Evolutionary conservation across 2,113 vertebrate genomes (phyloP).

Genomic region (Scomber colias): DNA sequence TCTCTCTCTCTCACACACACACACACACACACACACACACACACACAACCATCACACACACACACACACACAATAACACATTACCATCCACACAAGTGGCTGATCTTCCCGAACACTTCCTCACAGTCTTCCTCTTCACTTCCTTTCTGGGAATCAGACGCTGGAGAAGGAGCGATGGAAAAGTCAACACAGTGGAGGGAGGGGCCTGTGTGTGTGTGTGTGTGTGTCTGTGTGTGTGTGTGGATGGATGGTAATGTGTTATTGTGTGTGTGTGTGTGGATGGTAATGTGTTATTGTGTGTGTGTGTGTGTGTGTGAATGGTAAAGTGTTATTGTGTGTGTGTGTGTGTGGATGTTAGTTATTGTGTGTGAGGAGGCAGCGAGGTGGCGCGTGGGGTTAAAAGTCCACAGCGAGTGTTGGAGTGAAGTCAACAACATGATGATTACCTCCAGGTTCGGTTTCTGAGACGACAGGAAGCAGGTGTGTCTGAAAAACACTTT

Average conservation of each 20-base stretch:
- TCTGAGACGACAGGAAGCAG: not conserved
- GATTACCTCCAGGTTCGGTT: not conserved
- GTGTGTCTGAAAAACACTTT: not conserved
- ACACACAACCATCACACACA: too few relatives aligned
- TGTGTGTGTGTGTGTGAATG: slow-evolving; percentile 14
- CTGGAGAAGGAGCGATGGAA: slow-evolving; percentile 51
- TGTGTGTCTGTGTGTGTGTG: slow-evolving; percentile 13
- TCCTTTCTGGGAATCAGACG: slow-evolving; percentile 43
- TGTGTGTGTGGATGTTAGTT: not conserved
- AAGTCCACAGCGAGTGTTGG: slow-evolving; percentile 39
- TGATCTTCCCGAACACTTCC: slow-evolving; percentile 5
- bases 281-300: slow-evolving; percentile 25
- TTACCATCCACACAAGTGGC: not conserved
- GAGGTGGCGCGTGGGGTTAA: slow-evolving; percentile 21
- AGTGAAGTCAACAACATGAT: not conserved
- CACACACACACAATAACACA: too few relatives aligned
- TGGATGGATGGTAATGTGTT: not conserved
- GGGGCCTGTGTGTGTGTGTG: not conserved
- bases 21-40: too few relatives aligned
- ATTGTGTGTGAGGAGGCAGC: not conserved
- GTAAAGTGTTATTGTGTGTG: not conserved
- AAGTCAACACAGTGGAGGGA: slow-evolving; percentile 44
- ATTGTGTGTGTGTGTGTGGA: too few relatives aligned
- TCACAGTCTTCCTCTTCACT: slow-evolving; percentile 17
- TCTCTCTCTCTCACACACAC: too few relatives aligned